phyloP scores from a whole-genome alignment of 2,113 vertebrate species.

The Galbula dea region DNA sequence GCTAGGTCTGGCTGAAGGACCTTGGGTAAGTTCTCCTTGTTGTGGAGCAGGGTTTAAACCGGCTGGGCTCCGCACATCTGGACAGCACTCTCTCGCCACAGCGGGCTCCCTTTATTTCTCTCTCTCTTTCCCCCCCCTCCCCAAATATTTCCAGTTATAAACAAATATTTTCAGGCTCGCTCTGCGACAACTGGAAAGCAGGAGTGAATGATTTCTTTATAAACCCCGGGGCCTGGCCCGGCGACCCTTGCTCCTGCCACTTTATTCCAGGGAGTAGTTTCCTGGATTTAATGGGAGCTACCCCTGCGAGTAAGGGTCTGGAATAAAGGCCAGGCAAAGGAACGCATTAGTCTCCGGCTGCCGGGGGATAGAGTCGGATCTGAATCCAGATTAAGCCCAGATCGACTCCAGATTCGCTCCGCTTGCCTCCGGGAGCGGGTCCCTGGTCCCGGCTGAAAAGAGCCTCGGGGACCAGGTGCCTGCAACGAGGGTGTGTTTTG shows the following conservation, averaged over 20 bases:
- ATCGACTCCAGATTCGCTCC: background rate
- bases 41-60: background rate
- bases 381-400: slow-evolving; percentile 11
- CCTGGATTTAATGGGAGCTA: slow-evolving; percentile 61
- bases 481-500: background rate
- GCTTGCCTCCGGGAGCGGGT: background rate
- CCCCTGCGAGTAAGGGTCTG: slow-evolving; percentile 13
- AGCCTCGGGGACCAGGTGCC: background rate
- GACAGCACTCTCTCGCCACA: slow-evolving; percentile 10
- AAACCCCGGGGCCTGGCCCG: slow-evolving; percentile 40
- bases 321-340: slow-evolving; percentile 40
- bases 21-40: background rate
- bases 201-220: slow-evolving; percentile 58
- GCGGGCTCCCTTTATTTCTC: background rate
- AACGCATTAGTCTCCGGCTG: slow-evolving; percentile 8
- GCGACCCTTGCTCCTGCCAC: slow-evolving; percentile 55
- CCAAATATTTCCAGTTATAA: slow-evolving; percentile 34
- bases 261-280: slow-evolving; percentile 60
- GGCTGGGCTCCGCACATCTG: slow-evolving; percentile 42
- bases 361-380: background rate
- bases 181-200: slow-evolving; percentile 21
- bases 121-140: too few species aligned
- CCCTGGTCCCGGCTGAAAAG: background rate
- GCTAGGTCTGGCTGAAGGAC: background rate
- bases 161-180: slow-evolving; percentile 34